phyloP scores from a whole-genome alignment of 2,888 invertebrate species.

The Iselma pallidipennis region DNA sequence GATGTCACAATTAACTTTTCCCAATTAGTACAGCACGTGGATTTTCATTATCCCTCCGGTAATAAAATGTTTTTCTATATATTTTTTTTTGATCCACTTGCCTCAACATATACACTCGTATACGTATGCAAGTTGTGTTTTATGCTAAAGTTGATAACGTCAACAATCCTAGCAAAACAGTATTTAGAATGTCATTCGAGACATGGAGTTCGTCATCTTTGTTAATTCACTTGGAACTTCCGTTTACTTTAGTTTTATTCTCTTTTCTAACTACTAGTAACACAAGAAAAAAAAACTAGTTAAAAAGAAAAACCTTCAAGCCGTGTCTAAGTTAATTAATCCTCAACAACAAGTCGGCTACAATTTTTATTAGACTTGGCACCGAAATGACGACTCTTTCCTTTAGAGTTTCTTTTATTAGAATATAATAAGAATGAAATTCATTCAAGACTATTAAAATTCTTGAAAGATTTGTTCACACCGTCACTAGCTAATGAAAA shows the following conservation, averaged over 20 bases:
- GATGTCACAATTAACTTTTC: constrained; percentile 4
- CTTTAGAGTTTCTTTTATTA: too few relatives aligned
- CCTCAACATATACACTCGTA: too few relatives aligned
- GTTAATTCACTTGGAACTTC: neutral
- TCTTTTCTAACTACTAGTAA: neutral
- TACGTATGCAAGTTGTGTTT: neutral
- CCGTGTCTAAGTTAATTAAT: too few relatives aligned
- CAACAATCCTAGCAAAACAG: neutral
- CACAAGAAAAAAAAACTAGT: neutral
- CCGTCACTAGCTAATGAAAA: neutral
- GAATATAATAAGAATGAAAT: too few relatives aligned
- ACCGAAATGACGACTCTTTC: too few relatives aligned
- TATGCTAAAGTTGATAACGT: neutral
- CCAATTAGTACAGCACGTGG: neutral
- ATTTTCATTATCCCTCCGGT: neutral
- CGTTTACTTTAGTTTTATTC: neutral
- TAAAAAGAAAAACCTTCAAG: too few relatives aligned
- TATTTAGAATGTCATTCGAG: neutral
- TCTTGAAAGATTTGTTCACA: too few relatives aligned
- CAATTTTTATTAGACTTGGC: too few relatives aligned
- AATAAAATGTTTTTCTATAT: neutral
- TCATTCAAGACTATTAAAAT: too few relatives aligned
- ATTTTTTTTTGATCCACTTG: neutral
- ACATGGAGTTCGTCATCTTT: neutral
- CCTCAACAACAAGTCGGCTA: too few relatives aligned